Percentiles rank a stretch among this genome's conserved stretches.
These are phyloP conservation scores for Spodoptera exigua DNA, from an alignment of 2,888 invertebrate species.

Conservation along the genomic window DNA sequence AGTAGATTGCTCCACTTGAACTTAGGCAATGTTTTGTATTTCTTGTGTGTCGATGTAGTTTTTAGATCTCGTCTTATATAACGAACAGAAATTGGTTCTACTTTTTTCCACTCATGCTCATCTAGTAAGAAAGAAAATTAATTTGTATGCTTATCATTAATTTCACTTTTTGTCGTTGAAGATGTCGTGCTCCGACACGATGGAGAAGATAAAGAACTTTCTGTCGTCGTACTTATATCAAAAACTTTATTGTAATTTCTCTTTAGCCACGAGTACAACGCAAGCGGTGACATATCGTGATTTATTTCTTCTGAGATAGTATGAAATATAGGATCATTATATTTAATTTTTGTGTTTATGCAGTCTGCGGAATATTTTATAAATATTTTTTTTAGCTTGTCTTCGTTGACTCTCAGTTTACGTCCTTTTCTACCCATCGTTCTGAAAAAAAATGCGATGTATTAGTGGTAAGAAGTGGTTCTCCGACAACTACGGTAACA, in stretches of 20 bases:
- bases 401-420: conserved; percentile 27
- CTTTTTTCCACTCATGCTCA: conserved; percentile 27
- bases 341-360: conserved; percentile 33
- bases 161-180: conserved; percentile 29
- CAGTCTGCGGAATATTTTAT: conserved; percentile 25
- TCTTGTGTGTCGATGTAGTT: conserved; percentile 18
- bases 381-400: conserved; percentile 28
- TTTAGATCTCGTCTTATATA: conserved; percentile 24
- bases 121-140: conserved; percentile 32
- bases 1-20: conserved; percentile 22
- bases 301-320: conserved; percentile 28
- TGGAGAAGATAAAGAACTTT: conserved; percentile 31
- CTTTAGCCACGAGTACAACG: conserved; percentile 25
- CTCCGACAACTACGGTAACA: conserved; percentile 35
- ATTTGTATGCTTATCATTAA: conserved; percentile 26
- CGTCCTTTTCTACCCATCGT: conserved; percentile 32
- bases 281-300: conserved; percentile 26
- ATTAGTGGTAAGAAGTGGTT: conserved; percentile 35
- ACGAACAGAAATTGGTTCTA: conserved; percentile 25
- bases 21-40: conserved; percentile 29
- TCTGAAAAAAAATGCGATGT: conserved; percentile 34
- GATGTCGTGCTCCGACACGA: conserved; percentile 29
- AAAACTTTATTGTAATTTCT: conserved; percentile 27
- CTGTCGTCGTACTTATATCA: conserved; percentile 18
- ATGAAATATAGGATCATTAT: conserved; percentile 34